Percentiles rank a stretch among this genome's conserved stretches.
phyloP scores from a whole-genome alignment of 2,113 vertebrate species.

The Colossoma macropomum region DNA sequence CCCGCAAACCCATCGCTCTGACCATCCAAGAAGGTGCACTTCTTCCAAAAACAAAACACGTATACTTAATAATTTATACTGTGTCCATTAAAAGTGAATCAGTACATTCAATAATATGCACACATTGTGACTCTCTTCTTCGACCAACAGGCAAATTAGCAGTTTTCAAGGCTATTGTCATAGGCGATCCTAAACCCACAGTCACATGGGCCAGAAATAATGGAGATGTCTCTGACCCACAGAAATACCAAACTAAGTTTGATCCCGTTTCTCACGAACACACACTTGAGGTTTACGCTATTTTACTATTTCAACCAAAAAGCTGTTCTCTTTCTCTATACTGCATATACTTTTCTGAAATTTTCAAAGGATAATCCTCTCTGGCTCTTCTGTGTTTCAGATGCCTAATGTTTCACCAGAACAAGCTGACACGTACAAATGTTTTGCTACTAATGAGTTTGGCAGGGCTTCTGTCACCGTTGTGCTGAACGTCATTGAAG shows the following conservation, averaged over 20 bases:
- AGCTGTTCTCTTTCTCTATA: background rate
- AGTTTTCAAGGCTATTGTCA: conserved; percentile 83
- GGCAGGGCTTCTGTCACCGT: conserved; percentile 83
- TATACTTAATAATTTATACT: background rate
- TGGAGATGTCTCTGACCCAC: conserved; percentile 74
- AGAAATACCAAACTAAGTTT: conserved; percentile 78
- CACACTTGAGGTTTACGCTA: conserved; percentile 77
- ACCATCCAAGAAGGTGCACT: conserved; percentile 85
- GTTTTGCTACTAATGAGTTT: conserved; percentile 77
- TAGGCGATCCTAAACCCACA: conserved; percentile 77
- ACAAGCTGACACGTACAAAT: conserved; percentile 85
- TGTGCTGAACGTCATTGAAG: conserved; percentile 84
- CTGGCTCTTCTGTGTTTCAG: conserved; percentile 66
- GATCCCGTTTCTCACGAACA: conserved; percentile 71
- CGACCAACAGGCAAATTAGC: conserved; percentile 82
- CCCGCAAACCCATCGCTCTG: conserved; percentile 81
- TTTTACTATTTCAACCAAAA: background rate
- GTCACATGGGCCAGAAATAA: conserved; percentile 78
- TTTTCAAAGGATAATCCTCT: background rate
- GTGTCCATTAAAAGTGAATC: conserved; percentile 1
- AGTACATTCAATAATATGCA: too few relatives aligned
- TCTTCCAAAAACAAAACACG: background rate
- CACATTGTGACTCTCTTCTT: background rate
- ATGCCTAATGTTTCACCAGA: conserved; percentile 78
- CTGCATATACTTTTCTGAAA: background rate